These are phyloP conservation scores for Ectropis crepuscularia DNA, from an alignment of 2,888 invertebrate species.

Conservation along the genomic window DNA sequence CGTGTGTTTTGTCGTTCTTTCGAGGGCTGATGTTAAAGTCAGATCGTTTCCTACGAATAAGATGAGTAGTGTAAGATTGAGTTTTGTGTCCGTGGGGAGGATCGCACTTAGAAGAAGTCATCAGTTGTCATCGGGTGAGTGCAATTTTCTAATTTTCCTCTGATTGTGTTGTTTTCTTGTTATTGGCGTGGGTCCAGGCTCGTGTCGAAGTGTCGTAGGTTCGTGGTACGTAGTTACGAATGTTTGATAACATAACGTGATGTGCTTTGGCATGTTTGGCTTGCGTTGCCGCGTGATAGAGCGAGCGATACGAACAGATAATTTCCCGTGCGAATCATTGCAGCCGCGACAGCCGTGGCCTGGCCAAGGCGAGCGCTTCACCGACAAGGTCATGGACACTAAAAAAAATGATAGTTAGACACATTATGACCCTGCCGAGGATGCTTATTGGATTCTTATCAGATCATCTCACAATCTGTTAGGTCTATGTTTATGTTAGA, in stretches of 20 bases:
- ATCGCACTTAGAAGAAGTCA: constrained; percentile 78
- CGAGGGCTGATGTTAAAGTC: constrained; percentile 73
- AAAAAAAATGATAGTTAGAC: constrained; percentile 27
- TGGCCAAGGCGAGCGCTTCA: constrained; percentile 33
- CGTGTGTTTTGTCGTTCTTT: constrained; percentile 58
- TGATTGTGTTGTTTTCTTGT: constrained; percentile 51
- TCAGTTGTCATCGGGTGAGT: constrained; percentile 77
- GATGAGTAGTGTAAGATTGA: constrained; percentile 82
- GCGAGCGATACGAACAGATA: constrained; percentile 22
- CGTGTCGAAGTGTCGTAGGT: constrained; percentile 53
- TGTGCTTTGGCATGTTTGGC: constrained; percentile 47
- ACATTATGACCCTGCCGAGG: constrained; percentile 25
- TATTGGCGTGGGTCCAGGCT: constrained; percentile 71
- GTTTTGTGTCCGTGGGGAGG: constrained; percentile 79
- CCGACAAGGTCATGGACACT: constrained; percentile 43
- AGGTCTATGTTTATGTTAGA: constrained; percentile 16
- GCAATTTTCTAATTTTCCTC: constrained; percentile 44
- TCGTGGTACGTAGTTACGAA: constrained; percentile 45
- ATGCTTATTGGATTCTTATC: constrained; percentile 32
- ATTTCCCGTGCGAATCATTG: constrained; percentile 31
- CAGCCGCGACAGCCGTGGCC: constrained; percentile 11
- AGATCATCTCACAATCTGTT: constrained; percentile 11
- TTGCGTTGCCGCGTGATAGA: constrained; percentile 41
- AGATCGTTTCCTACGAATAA: constrained; percentile 58
- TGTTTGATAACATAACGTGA: constrained; percentile 78